Evolutionary conservation across 1,140 invertebrate species (phyloP), one percentile per base, ranked within the genome.

Genomic region (Drosophila insularis): DNA sequence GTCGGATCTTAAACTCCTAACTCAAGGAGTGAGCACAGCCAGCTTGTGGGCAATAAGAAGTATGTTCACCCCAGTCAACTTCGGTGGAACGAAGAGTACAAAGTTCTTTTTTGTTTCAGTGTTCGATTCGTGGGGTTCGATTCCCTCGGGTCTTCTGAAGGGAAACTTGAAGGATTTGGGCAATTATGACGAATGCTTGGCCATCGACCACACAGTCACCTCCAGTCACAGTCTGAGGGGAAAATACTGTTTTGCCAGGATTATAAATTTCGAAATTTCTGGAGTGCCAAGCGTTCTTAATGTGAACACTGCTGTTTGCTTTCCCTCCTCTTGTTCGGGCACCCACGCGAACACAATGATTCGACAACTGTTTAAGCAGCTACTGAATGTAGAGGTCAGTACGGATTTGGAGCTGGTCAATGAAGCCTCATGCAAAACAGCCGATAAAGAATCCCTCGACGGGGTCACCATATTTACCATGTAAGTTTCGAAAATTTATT

Each of bases 381-480:
- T 79, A 4, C 62, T 82, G 0, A 64, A 61, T n/a, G 2, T 74
- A 0, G 43, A 43, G 79, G 13, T 27, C 1, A 31, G 17, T 21
- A 11, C 23, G 19, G 37, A 74, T 1, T 7, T 2, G 10, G 1
- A 54, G 35, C 6, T 80, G n/a, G 40, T 87, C 3, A 53, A 32
- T 3, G 43, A 40, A 6, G 7, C 50, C 1, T 40, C 2, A 2
- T 87, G 84, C 19, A 35, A 56, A 5, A 89, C 65, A 0, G 23
- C 53, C 0, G 84, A 82, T 1, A 54, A 23, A 0, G 32, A 70
- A 8, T 62, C 76, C 3, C 43, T 63, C 5, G 60, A 68, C 32
- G 70, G 46, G 0, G 55, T 89, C 0, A 63, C 84, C 14, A 80
- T 89, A 37, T 76, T 79, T 4, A 84, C 70, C 8, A 82, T 87